Percentiles rank a stretch among this genome's conserved stretches.
Evolutionary conservation across 2,113 vertebrate species (phyloP).

Genomic region (Coptodon bakossiorum): DNA sequence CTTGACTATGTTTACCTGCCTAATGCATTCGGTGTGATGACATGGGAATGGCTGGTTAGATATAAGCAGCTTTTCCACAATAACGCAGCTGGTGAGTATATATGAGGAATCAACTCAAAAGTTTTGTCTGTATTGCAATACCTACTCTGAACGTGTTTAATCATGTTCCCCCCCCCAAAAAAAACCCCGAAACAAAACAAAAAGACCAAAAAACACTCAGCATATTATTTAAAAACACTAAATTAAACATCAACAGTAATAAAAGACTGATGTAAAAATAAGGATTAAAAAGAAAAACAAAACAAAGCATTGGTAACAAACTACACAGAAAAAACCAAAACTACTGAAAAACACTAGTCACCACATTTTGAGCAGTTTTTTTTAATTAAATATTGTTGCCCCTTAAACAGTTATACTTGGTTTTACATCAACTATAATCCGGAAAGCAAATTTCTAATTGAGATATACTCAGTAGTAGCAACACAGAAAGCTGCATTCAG

Average conservation of each 20-base stretch:
- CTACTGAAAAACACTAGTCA: background rate
- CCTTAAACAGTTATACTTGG: background rate
- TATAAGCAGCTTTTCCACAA: background rate
- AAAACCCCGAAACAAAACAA: background rate
- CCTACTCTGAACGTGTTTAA: background rate
- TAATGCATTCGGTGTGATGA: background rate
- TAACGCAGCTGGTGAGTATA: background rate
- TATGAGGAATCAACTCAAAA: background rate
- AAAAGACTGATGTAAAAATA: background rate
- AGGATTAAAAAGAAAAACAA: background rate
- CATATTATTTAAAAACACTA: background rate
- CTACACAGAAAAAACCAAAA: background rate
- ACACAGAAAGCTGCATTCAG: background rate
- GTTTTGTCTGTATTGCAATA: background rate
- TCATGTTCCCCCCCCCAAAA: no score
- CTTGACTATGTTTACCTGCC: background rate
- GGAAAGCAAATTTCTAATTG: background rate
- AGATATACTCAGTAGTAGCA: background rate
- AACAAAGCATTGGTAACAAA: background rate
- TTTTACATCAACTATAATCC: background rate
- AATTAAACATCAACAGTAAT: background rate
- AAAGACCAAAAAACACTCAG: background rate
- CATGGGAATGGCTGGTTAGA: background rate
- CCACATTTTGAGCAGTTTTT: background rate
- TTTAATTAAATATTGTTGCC: background rate